A percentile compares a stretch with the other conserved stretches of the same genome.
Evolutionary conservation across 2,888 invertebrate genomes (phyloP).

Genomic region (Leucoptera coffeella): DNA sequence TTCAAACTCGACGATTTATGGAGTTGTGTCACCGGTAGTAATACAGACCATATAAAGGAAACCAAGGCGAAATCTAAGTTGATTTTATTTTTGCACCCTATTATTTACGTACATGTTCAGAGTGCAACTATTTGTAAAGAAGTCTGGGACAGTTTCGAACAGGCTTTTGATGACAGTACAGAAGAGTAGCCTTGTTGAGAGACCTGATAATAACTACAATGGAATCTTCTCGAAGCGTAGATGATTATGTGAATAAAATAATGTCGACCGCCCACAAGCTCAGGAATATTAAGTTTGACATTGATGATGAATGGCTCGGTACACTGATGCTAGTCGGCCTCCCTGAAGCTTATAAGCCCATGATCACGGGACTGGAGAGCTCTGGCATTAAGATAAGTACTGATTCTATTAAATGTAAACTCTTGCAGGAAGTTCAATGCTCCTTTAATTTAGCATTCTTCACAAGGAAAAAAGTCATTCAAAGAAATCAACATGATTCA

Average conservation of each 20-base stretch:
- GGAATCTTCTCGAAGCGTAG: slow-evolving; percentile 1
- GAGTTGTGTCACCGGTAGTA: too few relatives aligned
- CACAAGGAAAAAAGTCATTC: neutral
- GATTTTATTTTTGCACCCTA: too few relatives aligned
- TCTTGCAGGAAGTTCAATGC: slow-evolving; percentile 3
- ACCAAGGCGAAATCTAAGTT: too few relatives aligned
- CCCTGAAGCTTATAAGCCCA: slow-evolving; percentile 6
- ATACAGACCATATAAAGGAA: too few relatives aligned
- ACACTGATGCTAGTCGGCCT: slow-evolving; percentile 8
- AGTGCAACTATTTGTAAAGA: neutral
- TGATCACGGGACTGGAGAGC: slow-evolving; percentile 7
- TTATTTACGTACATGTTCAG: slow-evolving; percentile 1
- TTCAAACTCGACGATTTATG: too few relatives aligned
- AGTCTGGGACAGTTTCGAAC: slow-evolving; percentile 1
- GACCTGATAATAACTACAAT: slow-evolving; percentile 1
- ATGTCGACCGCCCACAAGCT: slow-evolving; percentile 2
- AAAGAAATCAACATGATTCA: slow-evolving; percentile 2
- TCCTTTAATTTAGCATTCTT: neutral
- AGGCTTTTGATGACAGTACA: slow-evolving; percentile 2
- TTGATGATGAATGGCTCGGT: too few relatives aligned
- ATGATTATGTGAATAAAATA: slow-evolving; percentile 2
- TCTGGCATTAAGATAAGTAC: slow-evolving; percentile 4
- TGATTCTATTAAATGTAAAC: slow-evolving; percentile 3
- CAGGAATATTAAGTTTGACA: slow-evolving; percentile 2
- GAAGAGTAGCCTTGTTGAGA: slow-evolving; percentile 1